phyloP scores from a whole-genome alignment of 2,113 vertebrate genomes.

The Ptychochromis oligacanthus region DNA sequence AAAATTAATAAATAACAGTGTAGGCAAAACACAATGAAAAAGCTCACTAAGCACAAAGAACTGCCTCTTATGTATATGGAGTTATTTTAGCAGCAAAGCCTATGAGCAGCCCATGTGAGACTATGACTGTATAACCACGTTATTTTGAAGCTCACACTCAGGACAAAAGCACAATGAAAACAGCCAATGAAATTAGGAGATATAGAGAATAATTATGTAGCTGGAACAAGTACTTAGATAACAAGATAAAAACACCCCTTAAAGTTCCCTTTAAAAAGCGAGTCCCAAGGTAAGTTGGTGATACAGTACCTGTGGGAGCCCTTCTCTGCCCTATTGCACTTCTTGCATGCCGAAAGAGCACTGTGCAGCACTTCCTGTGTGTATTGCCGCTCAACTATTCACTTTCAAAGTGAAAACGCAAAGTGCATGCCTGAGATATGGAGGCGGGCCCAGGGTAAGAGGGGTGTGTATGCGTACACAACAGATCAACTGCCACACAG shows the following conservation, averaged over 20 bases:
- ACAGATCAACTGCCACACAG: constrained; percentile 55
- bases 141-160: not conserved
- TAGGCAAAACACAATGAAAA: not conserved
- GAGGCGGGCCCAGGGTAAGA: constrained; percentile 63
- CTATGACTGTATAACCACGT: not conserved
- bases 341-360: constrained; percentile 52
- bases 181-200: not conserved
- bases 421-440: constrained; percentile 64
- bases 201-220: not conserved
- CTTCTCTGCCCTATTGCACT: constrained; percentile 45
- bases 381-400: constrained; percentile 62
- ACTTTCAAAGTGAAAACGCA: constrained; percentile 79
- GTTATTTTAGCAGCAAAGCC: not conserved
- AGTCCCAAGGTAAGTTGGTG: constrained; percentile 14
- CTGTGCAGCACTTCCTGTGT: constrained; percentile 78
- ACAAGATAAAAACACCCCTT: not conserved
- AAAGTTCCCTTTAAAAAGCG: constrained; percentile 11
- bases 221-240: not conserved
- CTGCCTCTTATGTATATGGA: not conserved
- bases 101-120: not conserved
- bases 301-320: constrained; percentile 53
- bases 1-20: too few relatives aligned
- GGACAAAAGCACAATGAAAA: not conserved
- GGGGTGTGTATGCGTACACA: constrained; percentile 36
- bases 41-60: not conserved